Percentiles rank a stretch among this genome's conserved stretches.
Conservation (phyloP, 2,113 vertebrate genomes). For the Mustela nigripes region DNA sequence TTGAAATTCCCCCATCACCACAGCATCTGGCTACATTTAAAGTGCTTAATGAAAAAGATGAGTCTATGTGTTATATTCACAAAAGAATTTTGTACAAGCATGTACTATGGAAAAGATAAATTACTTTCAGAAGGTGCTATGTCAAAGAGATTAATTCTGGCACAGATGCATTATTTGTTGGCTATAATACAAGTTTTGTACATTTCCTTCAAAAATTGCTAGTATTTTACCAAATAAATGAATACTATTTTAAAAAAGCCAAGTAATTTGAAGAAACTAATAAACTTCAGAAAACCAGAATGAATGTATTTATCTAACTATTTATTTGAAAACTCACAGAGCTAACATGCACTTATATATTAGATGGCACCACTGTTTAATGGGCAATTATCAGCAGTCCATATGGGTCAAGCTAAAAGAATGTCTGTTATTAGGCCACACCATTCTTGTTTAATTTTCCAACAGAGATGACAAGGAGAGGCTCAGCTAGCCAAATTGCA, state of each 20-base stretch:
- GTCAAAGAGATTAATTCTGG: constrained; percentile 48
- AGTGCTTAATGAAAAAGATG: constrained; percentile 49
- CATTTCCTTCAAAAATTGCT: constrained; percentile 59
- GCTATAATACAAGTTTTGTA: background rate
- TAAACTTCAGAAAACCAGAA: constrained; percentile 44
- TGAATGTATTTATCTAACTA: background rate
- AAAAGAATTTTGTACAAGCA: background rate
- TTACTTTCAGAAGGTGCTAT: background rate
- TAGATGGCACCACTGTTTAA: background rate
- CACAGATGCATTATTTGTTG: background rate
- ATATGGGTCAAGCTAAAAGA: background rate
- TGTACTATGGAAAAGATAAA: constrained; percentile 51
- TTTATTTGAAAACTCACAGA: constrained; percentile 47
- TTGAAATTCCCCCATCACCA: background rate
- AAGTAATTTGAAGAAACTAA: constrained; percentile 41
- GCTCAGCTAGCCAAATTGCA: background rate
- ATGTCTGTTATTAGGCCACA: background rate
- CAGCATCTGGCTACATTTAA: constrained; percentile 26
- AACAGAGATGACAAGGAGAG: background rate
- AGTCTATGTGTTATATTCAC: background rate
- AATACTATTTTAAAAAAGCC: constrained; percentile 4
- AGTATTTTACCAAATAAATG: constrained; percentile 53
- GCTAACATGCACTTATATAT: background rate
- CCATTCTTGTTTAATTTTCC: background rate
- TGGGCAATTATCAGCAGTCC: background rate